Base-by-base conservation (phyloP, 2,797 vertebrate species). In the Alectoris magna region DNA sequence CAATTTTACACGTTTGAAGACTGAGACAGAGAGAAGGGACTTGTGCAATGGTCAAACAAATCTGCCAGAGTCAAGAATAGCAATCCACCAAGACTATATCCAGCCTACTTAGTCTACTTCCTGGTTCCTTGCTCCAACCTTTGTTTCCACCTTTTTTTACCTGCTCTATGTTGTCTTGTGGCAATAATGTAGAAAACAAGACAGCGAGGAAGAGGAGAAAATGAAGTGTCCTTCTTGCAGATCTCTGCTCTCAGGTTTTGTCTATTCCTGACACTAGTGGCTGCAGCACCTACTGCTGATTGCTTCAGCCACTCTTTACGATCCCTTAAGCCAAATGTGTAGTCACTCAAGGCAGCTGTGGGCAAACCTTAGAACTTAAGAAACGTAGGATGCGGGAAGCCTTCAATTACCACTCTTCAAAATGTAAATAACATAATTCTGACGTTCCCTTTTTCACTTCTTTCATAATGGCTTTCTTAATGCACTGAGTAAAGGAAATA, bases 141-240 rank as follows among this genome's bases (percentile, higher is more conserved):
- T 69, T 75, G 17, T 11, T 26, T 69, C 41, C 17, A 36, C 17
- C 39, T 77, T 74, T 68, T 68, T 58, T 84, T 31, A 43, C 27
- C 10, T 19, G 3, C 26, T 55, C 48, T 43, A 53, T 0, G 0
- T 43, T 6, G 11, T 43, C 23, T 46, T 9, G 39, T 18, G 41
- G 74, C 23, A 63, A 63, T 27, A 93, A 62, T 18, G 70, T 43
- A n/a, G 27, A 79, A 62, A 21, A 22, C 63, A 56, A 73, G 58
- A 31, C 39, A 49, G 21, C 51, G 31, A 85, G 64, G 36, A 71
- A 69, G 39, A 63, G 38, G 17, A 27, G 31, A 27, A 53, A 53
- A 27, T 9, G 38, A 87, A 80, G 79, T 9, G 1, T 6, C 7
- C 6, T 16, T 72, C 6, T 16, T 72, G 58, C 11, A 41, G 59